Conservation (phyloP, 2,888 invertebrate genomes). For the Carabus problematicus region DNA sequence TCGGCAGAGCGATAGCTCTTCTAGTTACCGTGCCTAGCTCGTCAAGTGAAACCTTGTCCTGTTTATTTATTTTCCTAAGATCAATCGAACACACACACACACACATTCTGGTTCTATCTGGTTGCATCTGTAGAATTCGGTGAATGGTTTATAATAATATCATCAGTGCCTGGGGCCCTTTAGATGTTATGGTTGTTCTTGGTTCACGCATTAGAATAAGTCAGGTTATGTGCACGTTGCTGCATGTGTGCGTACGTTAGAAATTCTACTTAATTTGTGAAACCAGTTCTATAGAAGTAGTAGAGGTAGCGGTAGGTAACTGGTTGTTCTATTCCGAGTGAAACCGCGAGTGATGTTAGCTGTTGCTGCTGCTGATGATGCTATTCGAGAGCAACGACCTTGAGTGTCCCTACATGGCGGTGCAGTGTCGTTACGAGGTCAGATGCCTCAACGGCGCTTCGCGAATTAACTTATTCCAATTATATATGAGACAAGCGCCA, state of each 20-base stretch:
- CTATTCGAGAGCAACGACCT: conserved; percentile 20
- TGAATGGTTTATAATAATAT: conserved; percentile 26
- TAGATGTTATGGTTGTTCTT: conserved; percentile 32
- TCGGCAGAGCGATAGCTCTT: background rate
- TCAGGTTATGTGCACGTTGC: background rate
- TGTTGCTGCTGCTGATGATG: too few relatives aligned
- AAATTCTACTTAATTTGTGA: conserved; percentile 33
- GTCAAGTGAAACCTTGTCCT: background rate
- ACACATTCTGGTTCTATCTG: conserved; percentile 7
- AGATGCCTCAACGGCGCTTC: conserved; percentile 5
- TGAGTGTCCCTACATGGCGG: conserved; percentile 26
- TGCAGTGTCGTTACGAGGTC: conserved; percentile 23
- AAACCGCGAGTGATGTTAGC: too few relatives aligned
- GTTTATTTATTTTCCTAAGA: conserved; percentile 6
- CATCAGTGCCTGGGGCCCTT: conserved; percentile 17
- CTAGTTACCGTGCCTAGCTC: background rate
- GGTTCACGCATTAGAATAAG: conserved; percentile 30
- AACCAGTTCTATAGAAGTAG: conserved; percentile 17
- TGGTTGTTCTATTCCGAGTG: too few relatives aligned
- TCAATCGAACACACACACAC: conserved; percentile 15
- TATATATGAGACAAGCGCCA: background rate
- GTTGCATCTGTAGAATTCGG: conserved; percentile 32
- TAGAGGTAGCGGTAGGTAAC: too few relatives aligned
- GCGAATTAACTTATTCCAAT: too few relatives aligned
- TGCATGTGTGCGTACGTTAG: background rate